Evolutionary conservation across 2,888 invertebrate species (phyloP).

Genomic region (Cheilosia vulpina): DNA sequence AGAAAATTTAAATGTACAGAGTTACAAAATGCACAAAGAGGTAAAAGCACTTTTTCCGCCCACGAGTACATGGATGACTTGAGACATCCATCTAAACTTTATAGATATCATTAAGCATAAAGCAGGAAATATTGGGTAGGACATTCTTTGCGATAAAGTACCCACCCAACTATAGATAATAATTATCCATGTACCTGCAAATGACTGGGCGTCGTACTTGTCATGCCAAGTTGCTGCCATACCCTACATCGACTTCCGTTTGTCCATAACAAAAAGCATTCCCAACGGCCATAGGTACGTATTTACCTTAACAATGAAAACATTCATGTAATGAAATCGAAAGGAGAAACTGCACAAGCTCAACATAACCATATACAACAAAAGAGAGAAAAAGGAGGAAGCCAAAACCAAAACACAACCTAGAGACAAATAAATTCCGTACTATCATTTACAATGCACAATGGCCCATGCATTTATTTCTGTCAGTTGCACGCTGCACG

Average conservation of each 20-base stretch:
- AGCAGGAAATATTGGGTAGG: too few relatives aligned
- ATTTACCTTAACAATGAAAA: constrained; percentile 43
- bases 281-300: not conserved
- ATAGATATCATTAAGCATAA: too few relatives aligned
- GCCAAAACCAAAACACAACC: constrained; percentile 32
- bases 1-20: too few relatives aligned
- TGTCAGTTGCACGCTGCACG: constrained; percentile 42
- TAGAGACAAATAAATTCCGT: constrained; percentile 38
- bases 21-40: too few relatives aligned
- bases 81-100: too few relatives aligned
- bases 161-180: too few relatives aligned
- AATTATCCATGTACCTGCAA: too few relatives aligned
- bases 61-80: too few relatives aligned
- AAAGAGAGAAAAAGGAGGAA: constrained; percentile 35
- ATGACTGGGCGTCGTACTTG: too few relatives aligned
- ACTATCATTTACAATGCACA: constrained; percentile 49
- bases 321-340: constrained; percentile 58
- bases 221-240: too few relatives aligned
- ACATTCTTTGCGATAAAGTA: too few relatives aligned
- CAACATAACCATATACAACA: constrained; percentile 29
- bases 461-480: constrained; percentile 49
- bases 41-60: too few relatives aligned
- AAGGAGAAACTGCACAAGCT: constrained; percentile 63
- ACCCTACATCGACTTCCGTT: not conserved
- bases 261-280: not conserved